Evolutionary conservation across 1,140 invertebrate genomes (phyloP), one percentile per base, ranked within the genome.

Genomic region (Hylaeus volcanicus): DNA sequence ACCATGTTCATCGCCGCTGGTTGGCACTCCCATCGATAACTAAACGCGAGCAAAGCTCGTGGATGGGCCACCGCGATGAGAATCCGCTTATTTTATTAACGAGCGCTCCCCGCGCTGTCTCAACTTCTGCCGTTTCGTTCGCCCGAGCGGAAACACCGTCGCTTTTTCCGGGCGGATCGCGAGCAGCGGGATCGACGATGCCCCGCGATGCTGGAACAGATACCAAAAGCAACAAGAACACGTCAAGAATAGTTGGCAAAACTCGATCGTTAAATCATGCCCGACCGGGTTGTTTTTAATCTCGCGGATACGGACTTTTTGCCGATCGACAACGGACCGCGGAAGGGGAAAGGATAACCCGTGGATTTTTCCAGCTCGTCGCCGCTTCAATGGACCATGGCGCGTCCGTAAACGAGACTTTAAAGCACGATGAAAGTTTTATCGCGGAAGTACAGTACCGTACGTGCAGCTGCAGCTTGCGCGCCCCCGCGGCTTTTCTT

Each of bases 381-480:
- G 71, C 66, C 63, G 41, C 56, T 76, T 84, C 84, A 76, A 85
- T 72, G 79, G 74, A 60, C 74, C 64, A 53, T 79, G 72, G 26
- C 72, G 53, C 64, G 39, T 79, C 68, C 78, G 71, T 64, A 85
- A 85, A 80, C 74, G 82, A 73, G 71, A 76, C 81, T 87, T 87
- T 84, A 87, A 85, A 80, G 78, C 80, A 43, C 84, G 84, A 82
- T 86, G 84, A 88, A 88, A 88, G 85, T 85, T 88, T 89, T 81
- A 88, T 87, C 76, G 74, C 81, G 64, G 76, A 77, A 81, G 65
- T 63, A 74, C 41, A 63, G 63, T 65, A 51, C 43, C 11, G 77
- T 65, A 71, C 51, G 48, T 53, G 56, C 14, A 11, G 56, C 26
- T 45, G 39, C 69, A 71, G 69, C 69, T 43, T 71, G 69, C 68